Percentiles rank a stretch among this genome's conserved stretches.
Conservation (phyloP, 2,888 invertebrate species). For the Fragum whitleyi region DNA sequence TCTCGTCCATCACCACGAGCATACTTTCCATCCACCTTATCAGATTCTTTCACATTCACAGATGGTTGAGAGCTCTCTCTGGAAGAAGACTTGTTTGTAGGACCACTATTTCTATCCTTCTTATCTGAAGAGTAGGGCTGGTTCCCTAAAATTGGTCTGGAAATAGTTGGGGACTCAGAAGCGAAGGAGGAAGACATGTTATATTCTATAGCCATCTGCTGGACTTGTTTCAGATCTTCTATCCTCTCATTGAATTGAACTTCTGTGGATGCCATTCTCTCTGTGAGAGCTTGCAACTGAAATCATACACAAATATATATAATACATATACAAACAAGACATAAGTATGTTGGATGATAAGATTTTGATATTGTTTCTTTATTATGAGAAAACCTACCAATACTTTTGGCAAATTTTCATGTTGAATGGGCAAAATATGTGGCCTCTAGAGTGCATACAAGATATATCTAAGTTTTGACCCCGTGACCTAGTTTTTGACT, state of each 20-base stretch:
- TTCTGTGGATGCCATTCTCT: conserved; percentile 44
- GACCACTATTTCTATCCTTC: not conserved
- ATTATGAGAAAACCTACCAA: too few species aligned
- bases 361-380: too few species aligned
- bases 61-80: not conserved
- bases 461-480: too few species aligned
- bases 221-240: conserved; percentile 53
- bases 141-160: not conserved
- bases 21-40: not conserved
- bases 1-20: not conserved
- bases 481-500: too few species aligned
- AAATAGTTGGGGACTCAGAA: not conserved
- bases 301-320: conserved; percentile 33
- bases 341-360: too few species aligned
- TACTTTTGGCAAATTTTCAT: too few species aligned
- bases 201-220: conserved; percentile 68
- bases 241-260: conserved; percentile 55
- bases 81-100: not conserved
- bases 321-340: not conserved
- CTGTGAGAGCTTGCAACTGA: conserved; percentile 63
- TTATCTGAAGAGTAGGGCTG: not conserved
- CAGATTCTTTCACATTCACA: not conserved
- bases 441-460: too few species aligned
- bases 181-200: conserved; percentile 40
- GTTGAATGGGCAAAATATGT: too few species aligned